A percentile compares a stretch with the other conserved stretches of the same genome.
Evolutionary conservation across 1,140 invertebrate genomes (phyloP).

Genomic region (Drosophila setifemur): DNA sequence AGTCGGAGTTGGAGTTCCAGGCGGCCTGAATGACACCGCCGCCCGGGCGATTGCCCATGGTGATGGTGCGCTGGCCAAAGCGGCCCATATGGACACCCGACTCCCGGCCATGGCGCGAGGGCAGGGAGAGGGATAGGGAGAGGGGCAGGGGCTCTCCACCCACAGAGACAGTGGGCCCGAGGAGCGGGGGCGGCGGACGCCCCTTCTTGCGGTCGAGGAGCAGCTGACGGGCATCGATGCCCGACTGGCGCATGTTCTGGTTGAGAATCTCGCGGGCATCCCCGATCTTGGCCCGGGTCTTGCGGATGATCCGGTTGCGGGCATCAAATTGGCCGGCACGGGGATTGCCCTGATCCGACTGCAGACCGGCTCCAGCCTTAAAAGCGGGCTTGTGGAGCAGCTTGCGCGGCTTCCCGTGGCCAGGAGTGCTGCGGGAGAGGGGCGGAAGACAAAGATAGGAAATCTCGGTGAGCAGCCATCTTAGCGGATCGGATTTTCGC

Average conservation of each 20-base stretch:
- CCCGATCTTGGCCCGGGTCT: constrained; percentile 86
- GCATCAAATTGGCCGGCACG: constrained; percentile 84
- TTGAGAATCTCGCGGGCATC: constrained; percentile 89
- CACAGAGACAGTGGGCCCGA: neutral
- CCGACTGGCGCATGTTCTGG: constrained; percentile 85
- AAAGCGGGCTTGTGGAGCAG: constrained; percentile 23
- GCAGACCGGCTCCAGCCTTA: neutral
- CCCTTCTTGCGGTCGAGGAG: constrained; percentile 75
- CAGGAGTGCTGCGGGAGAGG: neutral
- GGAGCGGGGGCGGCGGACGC: neutral
- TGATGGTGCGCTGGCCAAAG: constrained; percentile 51
- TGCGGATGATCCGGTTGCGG: constrained; percentile 87
- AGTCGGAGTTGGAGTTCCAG: constrained; percentile 21
- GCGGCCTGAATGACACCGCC: constrained; percentile 3
- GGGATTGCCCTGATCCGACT: neutral
- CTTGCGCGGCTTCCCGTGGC: constrained; percentile 23
- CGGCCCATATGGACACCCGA: constrained; percentile 3
- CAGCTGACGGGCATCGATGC: constrained; percentile 85
- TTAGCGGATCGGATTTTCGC: neutral
- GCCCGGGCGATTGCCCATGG: constrained; percentile 29
- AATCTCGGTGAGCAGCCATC: too few relatives aligned
- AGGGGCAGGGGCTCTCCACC: neutral
- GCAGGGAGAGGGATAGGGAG: neutral
- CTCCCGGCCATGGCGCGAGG: constrained; percentile 81
- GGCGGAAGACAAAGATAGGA: too few relatives aligned